A percentile compares a stretch with the other conserved stretches of the same genome.
Evolutionary conservation across 2,797 vertebrate genomes (phyloP).

Genomic region (Ctenosaura bakeri): DNA sequence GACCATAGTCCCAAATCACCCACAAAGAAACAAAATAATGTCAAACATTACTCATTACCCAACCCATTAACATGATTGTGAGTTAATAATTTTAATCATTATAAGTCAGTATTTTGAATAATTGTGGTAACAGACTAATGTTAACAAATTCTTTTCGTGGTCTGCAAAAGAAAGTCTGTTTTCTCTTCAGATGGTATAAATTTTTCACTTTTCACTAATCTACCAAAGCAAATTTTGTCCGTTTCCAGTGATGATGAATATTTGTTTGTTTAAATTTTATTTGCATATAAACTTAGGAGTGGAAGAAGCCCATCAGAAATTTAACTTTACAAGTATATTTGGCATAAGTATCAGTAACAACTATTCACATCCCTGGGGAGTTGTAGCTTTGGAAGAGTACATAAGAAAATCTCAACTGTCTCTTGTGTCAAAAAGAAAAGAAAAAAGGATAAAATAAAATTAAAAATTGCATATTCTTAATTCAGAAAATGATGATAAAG

Average conservation of each 20-base stretch:
- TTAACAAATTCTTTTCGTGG: no score
- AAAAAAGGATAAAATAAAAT: not conserved
- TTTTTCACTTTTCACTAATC: no score
- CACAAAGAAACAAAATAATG: no score
- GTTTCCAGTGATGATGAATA: not conserved
- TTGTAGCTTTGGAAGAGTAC: conserved; percentile 3
- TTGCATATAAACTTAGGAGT: not conserved
- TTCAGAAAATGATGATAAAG: not conserved
- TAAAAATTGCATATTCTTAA: not conserved
- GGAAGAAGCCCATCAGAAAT: not conserved
- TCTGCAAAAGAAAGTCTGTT: no score
- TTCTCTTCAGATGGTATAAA: no score
- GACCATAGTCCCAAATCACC: no score
- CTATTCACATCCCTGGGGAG: not conserved
- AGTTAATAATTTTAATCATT: no score
- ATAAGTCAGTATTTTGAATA: no score
- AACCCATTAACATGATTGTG: no score
- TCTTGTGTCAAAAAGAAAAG: accelerated
- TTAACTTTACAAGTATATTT: not conserved
- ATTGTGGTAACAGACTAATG: no score
- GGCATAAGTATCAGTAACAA: not conserved
- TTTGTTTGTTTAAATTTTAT: not conserved
- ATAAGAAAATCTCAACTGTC: not conserved
- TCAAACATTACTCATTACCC: no score
- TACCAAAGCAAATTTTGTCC: no score